Conservation (phyloP, 1,140 invertebrate species). For the Aphelenchoides besseyi region DNA sequence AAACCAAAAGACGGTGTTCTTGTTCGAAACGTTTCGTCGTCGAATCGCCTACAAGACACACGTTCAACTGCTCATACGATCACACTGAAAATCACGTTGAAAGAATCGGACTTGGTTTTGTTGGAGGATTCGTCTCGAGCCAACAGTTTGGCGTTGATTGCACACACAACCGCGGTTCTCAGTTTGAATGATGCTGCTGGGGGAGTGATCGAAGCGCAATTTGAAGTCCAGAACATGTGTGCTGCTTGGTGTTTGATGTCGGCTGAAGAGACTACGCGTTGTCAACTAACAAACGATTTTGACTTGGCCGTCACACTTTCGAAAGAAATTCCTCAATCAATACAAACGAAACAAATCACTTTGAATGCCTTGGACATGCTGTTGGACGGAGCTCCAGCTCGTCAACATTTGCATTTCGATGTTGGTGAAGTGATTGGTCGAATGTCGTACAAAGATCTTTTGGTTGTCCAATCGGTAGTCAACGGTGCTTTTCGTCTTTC, state of each 20-base stretch:
- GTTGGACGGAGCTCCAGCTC: neutral
- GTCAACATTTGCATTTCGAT: conserved; percentile 25
- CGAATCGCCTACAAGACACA: conserved; percentile 48
- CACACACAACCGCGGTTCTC: conserved; percentile 83
- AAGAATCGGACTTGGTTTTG: conserved; percentile 87
- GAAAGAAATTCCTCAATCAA: conserved; percentile 9
- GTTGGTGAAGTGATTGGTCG: conserved; percentile 25
- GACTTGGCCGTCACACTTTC: conserved; percentile 29
- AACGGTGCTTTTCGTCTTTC: conserved; percentile 13
- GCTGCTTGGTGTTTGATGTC: conserved; percentile 56
- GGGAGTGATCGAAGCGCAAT: conserved; percentile 64
- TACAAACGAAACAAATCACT: neutral
- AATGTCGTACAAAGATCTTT: conserved; percentile 64
- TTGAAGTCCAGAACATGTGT: conserved; percentile 51
- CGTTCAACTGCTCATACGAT: conserved; percentile 68
- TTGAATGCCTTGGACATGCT: neutral
- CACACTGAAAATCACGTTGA: conserved; percentile 87
- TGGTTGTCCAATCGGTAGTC: conserved; percentile 29
- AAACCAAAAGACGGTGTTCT: conserved; percentile 62
- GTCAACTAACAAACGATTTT: conserved; percentile 56
- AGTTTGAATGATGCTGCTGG: conserved; percentile 68
- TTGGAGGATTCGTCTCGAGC: conserved; percentile 81
- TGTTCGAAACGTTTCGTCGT: conserved; percentile 64
- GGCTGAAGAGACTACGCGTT: conserved; percentile 33
- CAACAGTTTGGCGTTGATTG: conserved; percentile 68